Percentiles rank a stretch among this genome's conserved stretches.
Evolutionary conservation across 2,797 vertebrate species (phyloP).

Genomic region (Meda fulgida): DNA sequence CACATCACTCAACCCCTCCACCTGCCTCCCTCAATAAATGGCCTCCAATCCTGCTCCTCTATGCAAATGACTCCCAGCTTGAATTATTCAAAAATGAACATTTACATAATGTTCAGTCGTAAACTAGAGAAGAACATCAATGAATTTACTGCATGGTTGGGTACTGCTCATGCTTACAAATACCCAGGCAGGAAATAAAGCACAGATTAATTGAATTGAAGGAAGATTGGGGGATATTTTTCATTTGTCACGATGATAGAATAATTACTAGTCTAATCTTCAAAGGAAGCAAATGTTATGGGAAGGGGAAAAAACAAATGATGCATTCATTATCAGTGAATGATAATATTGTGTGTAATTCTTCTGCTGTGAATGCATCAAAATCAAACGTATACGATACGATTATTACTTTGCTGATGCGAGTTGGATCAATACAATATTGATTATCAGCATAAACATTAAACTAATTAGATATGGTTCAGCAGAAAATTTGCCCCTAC

Average conservation of each 20-base stretch:
- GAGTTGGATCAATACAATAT: conserved; percentile 20
- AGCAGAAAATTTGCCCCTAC: background rate
- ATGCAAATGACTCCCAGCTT: conserved; percentile 55
- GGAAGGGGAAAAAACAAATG: conserved; percentile 39
- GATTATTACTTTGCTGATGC: conserved; percentile 25
- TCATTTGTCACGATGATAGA: conserved; percentile 60
- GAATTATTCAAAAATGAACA: conserved; percentile 63
- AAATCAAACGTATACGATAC: conserved; percentile 13
- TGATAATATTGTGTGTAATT: conserved; percentile 35
- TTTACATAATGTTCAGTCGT: conserved; percentile 63
- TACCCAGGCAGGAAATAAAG: conserved; percentile 58
- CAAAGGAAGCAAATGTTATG: conserved; percentile 61
- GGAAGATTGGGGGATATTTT: conserved; percentile 59
- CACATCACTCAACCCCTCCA: conserved; percentile 55
- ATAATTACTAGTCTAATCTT: conserved; percentile 61
- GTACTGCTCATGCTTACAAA: conserved; percentile 60
- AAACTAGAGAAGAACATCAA: conserved; percentile 62
- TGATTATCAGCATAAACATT: conserved; percentile 40
- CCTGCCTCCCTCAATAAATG: conserved; percentile 50
- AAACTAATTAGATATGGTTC: conserved; percentile 24
- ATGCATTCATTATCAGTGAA: conserved; percentile 48
- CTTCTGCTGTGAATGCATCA: background rate
- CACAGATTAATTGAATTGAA: conserved; percentile 59
- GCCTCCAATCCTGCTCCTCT: conserved; percentile 46
- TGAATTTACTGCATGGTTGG: conserved; percentile 62